phyloP scores from a whole-genome alignment of 2,797 vertebrate species.

The Psittacula echo region DNA sequence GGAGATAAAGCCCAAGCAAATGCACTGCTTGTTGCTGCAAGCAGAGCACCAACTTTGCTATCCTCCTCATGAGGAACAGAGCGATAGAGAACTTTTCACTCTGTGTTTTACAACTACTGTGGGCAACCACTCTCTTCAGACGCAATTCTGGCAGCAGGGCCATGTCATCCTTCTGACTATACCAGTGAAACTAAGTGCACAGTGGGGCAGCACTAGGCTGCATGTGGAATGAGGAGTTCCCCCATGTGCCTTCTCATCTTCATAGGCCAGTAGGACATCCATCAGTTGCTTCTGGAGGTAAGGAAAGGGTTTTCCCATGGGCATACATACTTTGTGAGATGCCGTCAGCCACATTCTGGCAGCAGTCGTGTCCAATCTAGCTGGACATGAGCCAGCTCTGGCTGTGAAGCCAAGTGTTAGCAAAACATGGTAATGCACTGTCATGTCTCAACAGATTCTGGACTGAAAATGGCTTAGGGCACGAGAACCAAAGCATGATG shows the following conservation, averaged over 20 bases:
- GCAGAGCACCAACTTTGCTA: neutral
- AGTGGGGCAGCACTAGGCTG: neutral
- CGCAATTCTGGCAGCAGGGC: neutral
- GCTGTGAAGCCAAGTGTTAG: constrained; percentile 10
- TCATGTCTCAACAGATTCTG: constrained; percentile 14
- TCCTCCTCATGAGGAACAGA: neutral
- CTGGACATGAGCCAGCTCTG: constrained; percentile 18
- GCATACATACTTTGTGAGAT: neutral
- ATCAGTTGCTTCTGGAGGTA: neutral
- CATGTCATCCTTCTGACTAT: neutral
- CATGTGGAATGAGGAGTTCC: neutral
- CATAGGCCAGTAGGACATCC: neutral
- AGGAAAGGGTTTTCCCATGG: neutral
- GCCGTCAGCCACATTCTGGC: neutral
- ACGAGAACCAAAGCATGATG: neutral
- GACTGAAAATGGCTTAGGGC: neutral
- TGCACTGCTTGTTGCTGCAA: neutral
- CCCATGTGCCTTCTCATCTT: neutral
- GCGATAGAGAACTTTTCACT: neutral
- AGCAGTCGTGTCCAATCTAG: neutral
- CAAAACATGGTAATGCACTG: constrained; percentile 19
- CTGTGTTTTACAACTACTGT: neutral
- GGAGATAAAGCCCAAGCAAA: neutral
- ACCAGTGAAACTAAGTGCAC: neutral
- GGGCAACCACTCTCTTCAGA: neutral